Base-by-base conservation (phyloP, 2,113 vertebrate genomes). In the Scortum barcoo region DNA sequence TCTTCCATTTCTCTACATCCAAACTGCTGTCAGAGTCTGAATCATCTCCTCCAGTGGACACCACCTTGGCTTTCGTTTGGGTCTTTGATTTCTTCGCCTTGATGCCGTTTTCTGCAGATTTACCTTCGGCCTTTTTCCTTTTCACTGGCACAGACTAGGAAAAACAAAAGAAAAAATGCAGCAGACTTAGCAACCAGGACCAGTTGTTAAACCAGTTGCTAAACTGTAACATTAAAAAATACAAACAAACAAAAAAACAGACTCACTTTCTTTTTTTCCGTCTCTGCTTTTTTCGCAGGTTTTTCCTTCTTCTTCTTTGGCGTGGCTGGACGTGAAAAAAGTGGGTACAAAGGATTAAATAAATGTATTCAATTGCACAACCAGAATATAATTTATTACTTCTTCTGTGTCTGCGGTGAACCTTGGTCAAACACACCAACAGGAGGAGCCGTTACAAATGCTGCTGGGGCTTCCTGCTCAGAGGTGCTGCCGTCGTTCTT, bases 1-100 rank as follows among this genome's bases (percentile, higher is more conserved):
- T 93, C 85, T 87, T 96, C 95, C 95, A 96, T 81, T 96, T 96
- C 72, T 96, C 95, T 1, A 95, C 72, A 36, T 96, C 95, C 81
- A 96, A 90, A 82, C 95, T 95, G 91, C 93, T 93, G 88, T 95
- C 95, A 13, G 95, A 95, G 85, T 95, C 95, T 0, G 95, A 95
- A 61, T 91, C 85, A 2, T 86, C 83, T 38, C 54, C 88, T 61
- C 71, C 68, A 4, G 58, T 44, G 24, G 80, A 44, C 14, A 53
- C 78, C 20, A 6, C 69, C 13, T 65, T 66, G 36, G 19, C 56
- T 66, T 33, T 19, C n/a, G 44, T 7, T 30, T 30, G 7, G 4
- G 12, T 51, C 69, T 87, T 89, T 46, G 78, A 76, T 77, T 86
- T 93, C 76, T 90, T 94, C 4, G 30, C 46, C 58, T 84, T 87